Percentiles rank a stretch among this genome's conserved stretches.
Conservation (phyloP, 2,113 vertebrate species). For the Plestiodon gilberti region DNA sequence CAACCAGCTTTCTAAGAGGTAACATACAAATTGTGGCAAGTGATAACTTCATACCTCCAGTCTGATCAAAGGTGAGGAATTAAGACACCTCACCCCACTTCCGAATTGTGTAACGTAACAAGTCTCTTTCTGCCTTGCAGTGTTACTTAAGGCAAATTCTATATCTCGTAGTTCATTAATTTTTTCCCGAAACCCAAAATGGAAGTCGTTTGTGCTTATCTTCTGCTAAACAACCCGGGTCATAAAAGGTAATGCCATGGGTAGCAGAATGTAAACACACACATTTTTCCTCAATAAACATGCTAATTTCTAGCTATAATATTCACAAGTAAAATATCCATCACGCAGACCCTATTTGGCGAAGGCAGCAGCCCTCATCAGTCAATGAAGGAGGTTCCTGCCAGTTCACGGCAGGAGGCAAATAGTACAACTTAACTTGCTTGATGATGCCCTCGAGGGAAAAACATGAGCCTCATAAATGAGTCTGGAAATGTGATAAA, state of each 20-base stretch:
- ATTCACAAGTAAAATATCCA: constrained; percentile 87
- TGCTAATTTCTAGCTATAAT: constrained; percentile 89
- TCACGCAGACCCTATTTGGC: constrained; percentile 86
- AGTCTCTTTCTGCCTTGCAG: constrained; percentile 9
- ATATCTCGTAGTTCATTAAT: constrained; percentile 74
- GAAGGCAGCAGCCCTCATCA: constrained; percentile 86
- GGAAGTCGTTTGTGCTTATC: constrained; percentile 72
- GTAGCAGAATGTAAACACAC: constrained; percentile 89
- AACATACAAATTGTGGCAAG: background rate
- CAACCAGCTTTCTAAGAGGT: background rate
- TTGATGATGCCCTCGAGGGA: constrained; percentile 84
- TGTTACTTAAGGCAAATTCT: constrained; percentile 67
- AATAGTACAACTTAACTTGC: constrained; percentile 87
- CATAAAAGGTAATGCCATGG: constrained; percentile 86
- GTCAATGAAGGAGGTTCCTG: constrained; percentile 83
- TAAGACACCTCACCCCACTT: rapidly evolving
- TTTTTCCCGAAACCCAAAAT: constrained; percentile 57
- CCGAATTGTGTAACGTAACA: background rate
- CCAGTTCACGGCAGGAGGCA: constrained; percentile 84
- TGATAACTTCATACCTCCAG: background rate
- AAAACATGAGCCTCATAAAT: constrained; percentile 82
- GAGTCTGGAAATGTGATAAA: constrained; percentile 86
- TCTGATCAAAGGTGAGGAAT: background rate
- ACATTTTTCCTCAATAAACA: constrained; percentile 91
- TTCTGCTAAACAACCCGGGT: constrained; percentile 79